phyloP scores from a whole-genome alignment of 2,888 invertebrate species.

The Plemyria rubiginata region DNA sequence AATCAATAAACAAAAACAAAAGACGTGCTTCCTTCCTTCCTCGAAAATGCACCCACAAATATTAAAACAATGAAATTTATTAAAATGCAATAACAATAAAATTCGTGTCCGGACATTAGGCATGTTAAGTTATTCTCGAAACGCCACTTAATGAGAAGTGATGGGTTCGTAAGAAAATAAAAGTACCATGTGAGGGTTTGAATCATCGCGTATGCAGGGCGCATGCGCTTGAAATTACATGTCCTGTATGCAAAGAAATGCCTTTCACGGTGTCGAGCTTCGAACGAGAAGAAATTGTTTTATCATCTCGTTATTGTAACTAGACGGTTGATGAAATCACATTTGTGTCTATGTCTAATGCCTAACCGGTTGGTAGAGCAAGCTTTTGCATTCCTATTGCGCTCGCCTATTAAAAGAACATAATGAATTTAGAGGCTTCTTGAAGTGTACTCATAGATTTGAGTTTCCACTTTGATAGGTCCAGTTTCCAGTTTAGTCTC shows the following conservation, averaged over 20 bases:
- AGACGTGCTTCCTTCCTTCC: conserved; percentile 75
- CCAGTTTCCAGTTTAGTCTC: too few species aligned
- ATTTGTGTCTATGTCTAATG: conserved; percentile 10
- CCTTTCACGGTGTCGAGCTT: conserved; percentile 53
- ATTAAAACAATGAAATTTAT: conserved; percentile 76
- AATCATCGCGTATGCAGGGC: conserved; percentile 75
- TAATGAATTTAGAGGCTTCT: not conserved
- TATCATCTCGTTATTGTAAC: conserved; percentile 32
- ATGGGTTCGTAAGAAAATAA: conserved; percentile 84
- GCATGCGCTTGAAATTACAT: conserved; percentile 75
- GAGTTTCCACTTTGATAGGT: too few species aligned
- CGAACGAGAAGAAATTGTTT: conserved; percentile 56
- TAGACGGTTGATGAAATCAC: conserved; percentile 19
- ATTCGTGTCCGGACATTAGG: conserved; percentile 83
- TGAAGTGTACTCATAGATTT: not conserved
- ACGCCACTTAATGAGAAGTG: conserved; percentile 85
- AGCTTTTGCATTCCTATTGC: conserved; percentile 1
- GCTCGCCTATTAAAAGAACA: not conserved
- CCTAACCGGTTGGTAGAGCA: conserved; percentile 13
- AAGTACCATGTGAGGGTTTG: conserved; percentile 74
- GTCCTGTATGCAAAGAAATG: conserved; percentile 78
- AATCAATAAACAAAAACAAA: conserved; percentile 63
- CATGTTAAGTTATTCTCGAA: conserved; percentile 83
- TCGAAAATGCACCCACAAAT: conserved; percentile 65
- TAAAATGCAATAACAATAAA: conserved; percentile 85